A percentile compares a stretch with the other conserved stretches of the same genome.
Evolutionary conservation across 1,140 invertebrate species (phyloP).

Genomic region (Aricia agestis): DNA sequence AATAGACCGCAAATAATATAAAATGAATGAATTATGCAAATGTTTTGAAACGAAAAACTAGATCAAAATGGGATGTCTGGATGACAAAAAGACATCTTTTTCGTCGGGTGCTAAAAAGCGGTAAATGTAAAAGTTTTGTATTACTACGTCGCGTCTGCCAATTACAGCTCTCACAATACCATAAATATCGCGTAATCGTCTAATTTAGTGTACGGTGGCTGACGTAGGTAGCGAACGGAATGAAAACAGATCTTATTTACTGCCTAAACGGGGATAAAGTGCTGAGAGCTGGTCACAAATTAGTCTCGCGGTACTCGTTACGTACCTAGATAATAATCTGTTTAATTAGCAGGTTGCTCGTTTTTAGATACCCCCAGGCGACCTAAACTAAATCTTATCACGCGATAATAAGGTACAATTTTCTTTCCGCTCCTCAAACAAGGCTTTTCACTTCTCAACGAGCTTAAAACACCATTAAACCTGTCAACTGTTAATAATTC

Average conservation of each 20-base stretch:
- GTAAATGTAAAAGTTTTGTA: too few relatives aligned
- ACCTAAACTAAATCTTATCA: background rate
- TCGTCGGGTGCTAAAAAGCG: too few relatives aligned
- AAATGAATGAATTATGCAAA: too few relatives aligned
- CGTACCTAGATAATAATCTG: slow-evolving; percentile 8
- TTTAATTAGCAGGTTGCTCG: background rate
- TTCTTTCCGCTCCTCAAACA: background rate
- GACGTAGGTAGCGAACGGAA: background rate
- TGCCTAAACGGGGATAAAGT: background rate
- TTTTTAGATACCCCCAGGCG: background rate
- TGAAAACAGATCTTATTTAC: slow-evolving; percentile 12
- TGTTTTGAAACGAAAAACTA: too few relatives aligned
- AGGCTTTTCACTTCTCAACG: background rate
- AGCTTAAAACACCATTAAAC: background rate
- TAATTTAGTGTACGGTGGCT: background rate
- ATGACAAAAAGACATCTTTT: too few relatives aligned
- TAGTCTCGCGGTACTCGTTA: background rate
- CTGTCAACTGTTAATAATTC: slow-evolving; percentile 1
- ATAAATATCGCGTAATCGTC: background rate
- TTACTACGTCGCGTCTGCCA: background rate
- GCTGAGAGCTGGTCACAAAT: slow-evolving; percentile 5
- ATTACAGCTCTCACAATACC: background rate
- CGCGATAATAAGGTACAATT: background rate
- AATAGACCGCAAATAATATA: too few relatives aligned
- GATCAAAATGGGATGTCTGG: too few relatives aligned